Evolutionary conservation across 1,140 invertebrate genomes (phyloP), one percentile per base, ranked within the genome.

Genomic region (Neodiprion virginianus): DNA sequence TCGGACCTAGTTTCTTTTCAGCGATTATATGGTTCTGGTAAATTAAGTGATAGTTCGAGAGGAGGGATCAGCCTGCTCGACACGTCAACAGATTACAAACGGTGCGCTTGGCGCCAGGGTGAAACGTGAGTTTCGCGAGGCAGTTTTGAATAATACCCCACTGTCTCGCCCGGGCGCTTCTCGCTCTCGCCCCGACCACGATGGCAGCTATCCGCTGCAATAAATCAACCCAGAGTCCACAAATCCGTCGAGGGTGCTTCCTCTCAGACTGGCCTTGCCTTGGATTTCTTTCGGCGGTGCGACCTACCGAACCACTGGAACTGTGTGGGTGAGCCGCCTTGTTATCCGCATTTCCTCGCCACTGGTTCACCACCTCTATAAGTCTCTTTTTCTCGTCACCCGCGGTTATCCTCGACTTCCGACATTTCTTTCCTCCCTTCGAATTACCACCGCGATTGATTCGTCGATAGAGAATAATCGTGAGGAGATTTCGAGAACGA

Each of bases 221-320:
- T 69, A 69, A 69, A 69, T 69, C 21, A 47, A 21, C 40, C 21
- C 14, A 47, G 67, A 69, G 40, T 69, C 67, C 67, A 69, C 67
- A 69, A 69, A 69, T 69, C 67, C 23, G 67, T 69, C 67, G 67
- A 23, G 67, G 40, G 8, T 47, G 67, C 67, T 69, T 69, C 67
- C 67, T 21, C 12, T 17, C 11, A 61, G 17, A 12, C 40, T 14
- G 11, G 23, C 11, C 21, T 69, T 5, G 14, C 17, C 53, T 61
- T 61, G 53, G 53, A 61, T 7, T 61, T 61, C 53, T 61, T 61
- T 61, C n/a, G 11, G 53, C n/a, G 5, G 8, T 8, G 53, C 11
- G 53, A 61, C 53, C 4, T 17, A 14, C 53, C 53, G 53, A 40
- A 40, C 28, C 28, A 40, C 28, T 40, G 28, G 5, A 40, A 40